Conservation (phyloP, 2,797 vertebrate species). For the Sebastes miniatus region DNA sequence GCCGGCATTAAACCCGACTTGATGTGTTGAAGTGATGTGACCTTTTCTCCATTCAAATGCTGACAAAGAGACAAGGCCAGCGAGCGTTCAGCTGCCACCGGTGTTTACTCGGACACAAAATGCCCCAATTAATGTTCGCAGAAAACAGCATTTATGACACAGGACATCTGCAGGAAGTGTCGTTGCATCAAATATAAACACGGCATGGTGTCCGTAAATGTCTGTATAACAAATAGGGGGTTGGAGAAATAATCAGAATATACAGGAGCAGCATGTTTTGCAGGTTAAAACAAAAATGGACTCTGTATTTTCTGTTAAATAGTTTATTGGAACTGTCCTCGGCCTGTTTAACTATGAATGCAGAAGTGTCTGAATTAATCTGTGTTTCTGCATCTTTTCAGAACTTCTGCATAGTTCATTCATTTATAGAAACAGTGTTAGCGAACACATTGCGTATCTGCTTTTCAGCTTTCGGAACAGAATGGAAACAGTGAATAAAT, state of each 20-base stretch:
- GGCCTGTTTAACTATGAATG: background rate
- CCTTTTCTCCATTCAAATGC: slow-evolving; percentile 18
- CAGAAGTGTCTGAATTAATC: background rate
- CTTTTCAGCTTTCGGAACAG: background rate
- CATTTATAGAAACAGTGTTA: background rate
- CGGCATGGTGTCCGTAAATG: background rate
- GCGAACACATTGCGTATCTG: background rate
- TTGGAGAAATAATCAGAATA: background rate
- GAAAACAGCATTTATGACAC: background rate
- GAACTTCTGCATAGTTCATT: background rate
- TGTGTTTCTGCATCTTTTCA: background rate
- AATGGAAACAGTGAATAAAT: background rate
- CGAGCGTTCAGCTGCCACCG: slow-evolving; percentile 11
- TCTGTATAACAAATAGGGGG: background rate
- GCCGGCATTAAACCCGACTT: background rate
- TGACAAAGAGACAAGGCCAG: slow-evolving; percentile 10
- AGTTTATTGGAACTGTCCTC: background rate
- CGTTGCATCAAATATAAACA: background rate
- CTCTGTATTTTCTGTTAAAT: background rate
- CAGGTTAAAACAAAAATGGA: background rate
- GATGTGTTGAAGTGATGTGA: background rate
- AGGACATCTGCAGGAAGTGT: background rate
- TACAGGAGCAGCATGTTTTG: background rate
- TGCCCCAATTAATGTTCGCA: slow-evolving; percentile 5
- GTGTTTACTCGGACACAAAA: slow-evolving; percentile 22